Percentiles rank a stretch among this genome's conserved stretches.
These are phyloP conservation scores for Ceryle rudis DNA, from an alignment of 2,797 vertebrate species.

Conservation along the genomic window DNA sequence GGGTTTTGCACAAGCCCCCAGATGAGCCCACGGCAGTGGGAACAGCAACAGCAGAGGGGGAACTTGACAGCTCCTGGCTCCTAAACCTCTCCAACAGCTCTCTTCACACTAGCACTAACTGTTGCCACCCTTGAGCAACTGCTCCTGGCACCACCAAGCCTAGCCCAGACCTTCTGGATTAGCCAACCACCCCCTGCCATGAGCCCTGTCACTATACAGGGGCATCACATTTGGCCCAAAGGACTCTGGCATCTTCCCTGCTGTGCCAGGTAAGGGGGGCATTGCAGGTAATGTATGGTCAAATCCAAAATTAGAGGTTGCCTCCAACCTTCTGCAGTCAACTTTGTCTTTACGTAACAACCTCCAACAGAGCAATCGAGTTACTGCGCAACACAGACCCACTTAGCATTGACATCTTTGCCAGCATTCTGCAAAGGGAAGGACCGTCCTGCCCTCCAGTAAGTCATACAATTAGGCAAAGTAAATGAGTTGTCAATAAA, in stretches of 20 bases:
- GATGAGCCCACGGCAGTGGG: background rate
- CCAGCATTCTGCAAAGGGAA: background rate
- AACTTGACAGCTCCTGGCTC: background rate
- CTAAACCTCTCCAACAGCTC: background rate
- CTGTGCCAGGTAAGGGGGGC: background rate
- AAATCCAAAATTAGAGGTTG: background rate
- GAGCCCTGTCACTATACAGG: background rate
- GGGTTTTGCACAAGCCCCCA: background rate
- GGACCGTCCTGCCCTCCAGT: background rate
- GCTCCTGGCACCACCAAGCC: background rate
- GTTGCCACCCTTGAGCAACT: background rate
- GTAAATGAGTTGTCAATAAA: constrained; percentile 32
- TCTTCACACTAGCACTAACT: background rate
- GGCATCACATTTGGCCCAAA: background rate
- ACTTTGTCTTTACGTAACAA: background rate
- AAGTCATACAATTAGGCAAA: background rate
- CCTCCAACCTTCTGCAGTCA: background rate
- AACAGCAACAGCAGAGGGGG: rapidly evolving
- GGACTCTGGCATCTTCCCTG: background rate
- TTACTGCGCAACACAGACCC: background rate
- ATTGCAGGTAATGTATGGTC: background rate
- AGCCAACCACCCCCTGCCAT: background rate
- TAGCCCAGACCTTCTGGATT: background rate
- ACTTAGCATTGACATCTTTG: background rate
- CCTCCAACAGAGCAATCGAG: background rate